Percentiles rank a stretch among this genome's conserved stretches.
Conservation (phyloP, 2,113 vertebrate genomes). For the Gracilinanus agilis region DNA sequence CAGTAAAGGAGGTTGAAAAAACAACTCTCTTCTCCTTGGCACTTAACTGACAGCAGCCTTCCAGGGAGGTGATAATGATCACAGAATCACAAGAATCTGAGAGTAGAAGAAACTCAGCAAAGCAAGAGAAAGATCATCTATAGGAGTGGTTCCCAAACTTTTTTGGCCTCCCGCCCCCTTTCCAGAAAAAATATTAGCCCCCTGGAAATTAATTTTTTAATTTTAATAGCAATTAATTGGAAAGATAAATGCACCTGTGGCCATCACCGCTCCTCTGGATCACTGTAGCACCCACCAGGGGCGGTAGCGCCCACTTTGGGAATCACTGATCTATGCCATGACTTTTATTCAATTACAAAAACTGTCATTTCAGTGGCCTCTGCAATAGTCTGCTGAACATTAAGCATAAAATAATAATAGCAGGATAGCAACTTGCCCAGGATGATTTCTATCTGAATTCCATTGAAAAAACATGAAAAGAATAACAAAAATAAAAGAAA, state of each 20-base stretch:
- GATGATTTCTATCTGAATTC: not conserved
- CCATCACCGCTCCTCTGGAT: too few relatives aligned
- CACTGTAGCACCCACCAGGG: too few relatives aligned
- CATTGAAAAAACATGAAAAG: not conserved
- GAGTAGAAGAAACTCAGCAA: not conserved
- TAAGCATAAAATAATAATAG: not conserved
- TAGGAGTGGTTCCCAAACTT: too few relatives aligned
- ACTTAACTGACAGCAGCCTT: not conserved
- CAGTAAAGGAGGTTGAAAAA: conserved; percentile 1
- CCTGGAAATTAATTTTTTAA: too few relatives aligned
- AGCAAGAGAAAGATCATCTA: not conserved
- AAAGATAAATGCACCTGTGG: too few relatives aligned
- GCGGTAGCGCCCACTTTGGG: too few relatives aligned
- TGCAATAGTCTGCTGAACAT: not conserved
- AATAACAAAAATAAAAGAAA: not conserved
- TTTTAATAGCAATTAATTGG: too few relatives aligned
- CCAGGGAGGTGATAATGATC: not conserved
- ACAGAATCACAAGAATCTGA: not conserved
- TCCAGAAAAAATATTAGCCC: too few relatives aligned
- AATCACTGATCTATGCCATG: too few relatives aligned
- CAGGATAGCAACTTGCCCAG: not conserved
- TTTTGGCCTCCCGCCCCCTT: too few relatives aligned
- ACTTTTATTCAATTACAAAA: not conserved
- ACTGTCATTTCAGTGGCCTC: not conserved
- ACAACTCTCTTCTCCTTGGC: not conserved